phyloP scores from a whole-genome alignment of 2,888 invertebrate genomes.

The Perdita meconis region DNA sequence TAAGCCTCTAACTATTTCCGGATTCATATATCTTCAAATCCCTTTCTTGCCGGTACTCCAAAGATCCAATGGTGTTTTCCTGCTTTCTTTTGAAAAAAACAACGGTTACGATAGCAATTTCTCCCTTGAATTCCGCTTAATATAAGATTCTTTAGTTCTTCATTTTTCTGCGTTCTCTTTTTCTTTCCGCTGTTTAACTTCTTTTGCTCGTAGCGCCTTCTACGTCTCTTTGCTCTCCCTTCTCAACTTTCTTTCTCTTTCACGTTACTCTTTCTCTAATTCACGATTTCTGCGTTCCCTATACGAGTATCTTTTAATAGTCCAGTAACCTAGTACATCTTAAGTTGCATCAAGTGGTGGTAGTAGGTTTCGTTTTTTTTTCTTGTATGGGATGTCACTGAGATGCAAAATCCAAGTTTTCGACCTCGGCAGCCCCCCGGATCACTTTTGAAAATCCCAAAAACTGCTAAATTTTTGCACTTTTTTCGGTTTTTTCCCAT shows the following conservation, averaged over 20 bases:
- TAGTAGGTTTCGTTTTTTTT: no score
- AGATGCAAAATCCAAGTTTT: no score
- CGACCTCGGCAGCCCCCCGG: no score
- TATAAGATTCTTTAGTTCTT: not conserved
- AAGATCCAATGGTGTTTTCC: not conserved
- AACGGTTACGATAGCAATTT: not conserved
- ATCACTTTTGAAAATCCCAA: no score
- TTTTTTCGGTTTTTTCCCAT: no score
- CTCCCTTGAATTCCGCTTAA: not conserved
- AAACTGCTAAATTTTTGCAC: no score
- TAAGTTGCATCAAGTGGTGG: no score
- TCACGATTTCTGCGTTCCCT: not conserved
- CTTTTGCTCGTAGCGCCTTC: not conserved
- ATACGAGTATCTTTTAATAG: no score
- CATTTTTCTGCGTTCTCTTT: not conserved
- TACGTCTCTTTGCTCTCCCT: no score
- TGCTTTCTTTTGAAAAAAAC: not conserved
- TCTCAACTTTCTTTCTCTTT: not conserved
- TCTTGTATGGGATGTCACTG: no score
- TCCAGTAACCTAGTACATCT: no score
- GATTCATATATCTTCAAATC: not conserved
- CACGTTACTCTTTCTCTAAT: not conserved
- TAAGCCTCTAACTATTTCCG: not conserved
- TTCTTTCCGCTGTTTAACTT: not conserved
- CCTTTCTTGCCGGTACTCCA: not conserved